phyloP scores from a whole-genome alignment of 2,888 invertebrate species.

The Urechis unicinctus region DNA sequence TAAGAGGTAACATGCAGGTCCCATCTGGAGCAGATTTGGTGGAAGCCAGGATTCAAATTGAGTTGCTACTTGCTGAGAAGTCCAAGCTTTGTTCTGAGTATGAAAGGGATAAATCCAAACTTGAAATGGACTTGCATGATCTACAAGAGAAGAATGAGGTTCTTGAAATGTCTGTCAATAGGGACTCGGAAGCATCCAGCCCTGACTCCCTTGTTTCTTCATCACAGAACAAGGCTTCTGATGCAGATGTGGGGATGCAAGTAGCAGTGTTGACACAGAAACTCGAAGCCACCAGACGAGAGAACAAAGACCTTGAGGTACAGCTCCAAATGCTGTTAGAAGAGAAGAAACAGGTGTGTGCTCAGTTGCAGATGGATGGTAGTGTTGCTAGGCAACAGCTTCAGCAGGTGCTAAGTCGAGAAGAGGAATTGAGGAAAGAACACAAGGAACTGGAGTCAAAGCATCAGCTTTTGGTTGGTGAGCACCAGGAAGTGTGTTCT shows the following conservation, averaged over 20 bases:
- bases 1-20: neutral
- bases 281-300: neutral
- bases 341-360: conserved; percentile 6
- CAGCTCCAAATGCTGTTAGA: conserved; percentile 3
- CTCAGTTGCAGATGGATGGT: neutral
- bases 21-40: conserved; percentile 2
- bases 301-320: conserved; percentile 5
- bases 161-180: neutral
- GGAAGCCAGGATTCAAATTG: conserved; percentile 10
- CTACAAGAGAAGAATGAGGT: neutral
- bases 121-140: neutral
- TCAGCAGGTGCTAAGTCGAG: neutral
- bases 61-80: conserved; percentile 17
- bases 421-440: neutral
- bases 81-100: conserved; percentile 10
- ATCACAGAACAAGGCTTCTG: neutral
- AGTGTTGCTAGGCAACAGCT: neutral
- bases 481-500: neutral
- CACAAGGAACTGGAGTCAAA: neutral
- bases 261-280: neutral
- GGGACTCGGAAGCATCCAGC: neutral
- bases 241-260: neutral
- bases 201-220: neutral
- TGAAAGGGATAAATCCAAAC: conserved; percentile 7
- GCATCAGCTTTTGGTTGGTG: neutral